A percentile compares a stretch with the other conserved stretches of the same genome.
Conservation (phyloP, 2,797 vertebrate genomes). For the Phrynocephalus forsythii region DNA sequence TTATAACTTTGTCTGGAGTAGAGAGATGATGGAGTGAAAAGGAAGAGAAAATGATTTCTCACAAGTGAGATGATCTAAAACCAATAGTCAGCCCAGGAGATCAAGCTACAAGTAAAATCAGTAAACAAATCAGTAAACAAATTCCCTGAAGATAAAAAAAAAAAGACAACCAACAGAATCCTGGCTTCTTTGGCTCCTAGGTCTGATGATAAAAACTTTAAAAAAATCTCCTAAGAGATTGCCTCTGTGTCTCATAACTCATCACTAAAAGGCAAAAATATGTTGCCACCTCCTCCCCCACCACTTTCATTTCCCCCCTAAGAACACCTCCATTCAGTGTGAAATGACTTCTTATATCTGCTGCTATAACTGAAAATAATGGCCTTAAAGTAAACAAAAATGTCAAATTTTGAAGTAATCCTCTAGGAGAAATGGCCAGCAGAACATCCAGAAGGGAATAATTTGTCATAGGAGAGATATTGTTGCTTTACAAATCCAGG, state of each 20-base stretch:
- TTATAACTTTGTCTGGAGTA: neutral
- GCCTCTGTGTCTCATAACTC: constrained; percentile 32
- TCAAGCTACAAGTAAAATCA: constrained; percentile 20
- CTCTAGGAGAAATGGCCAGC: constrained; percentile 66
- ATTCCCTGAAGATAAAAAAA: constrained; percentile 1
- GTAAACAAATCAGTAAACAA: constrained; percentile 1
- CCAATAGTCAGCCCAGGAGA: constrained; percentile 24
- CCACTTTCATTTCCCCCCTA: constrained; percentile 46
- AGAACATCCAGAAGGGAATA: constrained; percentile 50
- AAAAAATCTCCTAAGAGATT: neutral
- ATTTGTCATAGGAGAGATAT: constrained; percentile 63
- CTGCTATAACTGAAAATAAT: constrained; percentile 58
- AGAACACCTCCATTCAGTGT: constrained; percentile 48
- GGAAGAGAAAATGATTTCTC: constrained; percentile 16
- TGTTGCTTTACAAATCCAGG: constrained; percentile 49
- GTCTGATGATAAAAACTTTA: neutral
- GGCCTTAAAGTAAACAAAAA: constrained; percentile 65
- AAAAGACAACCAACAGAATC: neutral
- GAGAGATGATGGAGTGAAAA: constrained; percentile 6
- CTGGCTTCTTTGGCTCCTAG: constrained; percentile 13
- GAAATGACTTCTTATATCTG: constrained; percentile 61
- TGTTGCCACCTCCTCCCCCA: neutral
- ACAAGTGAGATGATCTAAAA: constrained; percentile 21
- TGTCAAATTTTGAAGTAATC: constrained; percentile 65
- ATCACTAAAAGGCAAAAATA: constrained; percentile 34